Base-by-base conservation (phyloP, 2,113 vertebrate species). In the Phalacrocorax carbo region DNA sequence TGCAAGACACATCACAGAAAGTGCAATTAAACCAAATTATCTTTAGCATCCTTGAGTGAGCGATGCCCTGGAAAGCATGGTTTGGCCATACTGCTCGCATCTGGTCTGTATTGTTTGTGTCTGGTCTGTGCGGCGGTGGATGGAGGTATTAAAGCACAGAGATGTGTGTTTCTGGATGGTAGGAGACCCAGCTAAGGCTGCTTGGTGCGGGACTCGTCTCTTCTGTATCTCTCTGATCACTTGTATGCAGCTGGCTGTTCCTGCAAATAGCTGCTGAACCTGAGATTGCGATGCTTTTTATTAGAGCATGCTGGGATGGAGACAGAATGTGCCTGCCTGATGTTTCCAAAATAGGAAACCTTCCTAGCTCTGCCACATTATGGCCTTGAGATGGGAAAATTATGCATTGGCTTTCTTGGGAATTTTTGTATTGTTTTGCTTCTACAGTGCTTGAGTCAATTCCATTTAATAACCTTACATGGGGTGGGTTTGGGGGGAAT, bases 211-310 rank as follows among this genome's bases (percentile, higher is more conserved):
- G 36, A 82, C 80, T 92, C 0, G 0, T 73, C 62, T 64, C 34
- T 89, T 46, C 86, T 90, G 40, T 46, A 70, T 94, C 68, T 95
- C 36, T 79, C 76, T 88, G 90, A 49, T 97, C 1, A 1, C 66
- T 79, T 80, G 42, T 40, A 15, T 48, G 78, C 89, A 88, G 76
- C 83, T 96, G 88, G 55, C 76, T 80, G 38, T 19, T 86, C 76
- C 65, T 65, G 55, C 82, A 93, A 88, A 94, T 90, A 94, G 85
- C 78, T 94, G 54, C 57, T n/a, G 76, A 88, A 92, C 88, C 82
- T 73, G 90, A 86, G 88, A 88, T 87, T 6, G 18, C 86, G 86
- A 84, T 94, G 96, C 69, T 95, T 96, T 95, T 72, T 96, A 94
- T 96, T 83, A 94, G 88, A 87, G 54, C 77, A 46, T 76, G 69